Conservation (phyloP, 2,113 vertebrate species). For the Centropus bengalensis region DNA sequence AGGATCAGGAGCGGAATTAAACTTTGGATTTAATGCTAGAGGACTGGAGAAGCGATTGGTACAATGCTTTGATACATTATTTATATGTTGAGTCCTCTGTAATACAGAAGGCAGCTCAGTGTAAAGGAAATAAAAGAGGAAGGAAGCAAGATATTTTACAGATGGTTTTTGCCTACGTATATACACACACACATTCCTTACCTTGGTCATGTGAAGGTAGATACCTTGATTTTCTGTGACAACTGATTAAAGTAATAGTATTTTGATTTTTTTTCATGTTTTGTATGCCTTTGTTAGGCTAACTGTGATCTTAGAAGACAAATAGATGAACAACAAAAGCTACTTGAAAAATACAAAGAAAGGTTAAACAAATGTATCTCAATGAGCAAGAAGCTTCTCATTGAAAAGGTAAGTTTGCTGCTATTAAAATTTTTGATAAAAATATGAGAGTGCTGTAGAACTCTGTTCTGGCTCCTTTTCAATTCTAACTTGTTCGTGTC, state of each 20-base stretch:
- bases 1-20: not conserved
- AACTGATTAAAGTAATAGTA: not conserved
- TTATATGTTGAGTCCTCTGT: not conserved
- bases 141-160: not conserved
- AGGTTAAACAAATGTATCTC: slow-evolving; percentile 99
- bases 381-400: slow-evolving; percentile 99
- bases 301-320: slow-evolving; percentile 99
- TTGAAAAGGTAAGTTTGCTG: slow-evolving; percentile 89
- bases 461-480: not conserved
- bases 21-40: not conserved
- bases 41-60: not conserved
- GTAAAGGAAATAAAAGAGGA: not conserved
- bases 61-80: not conserved
- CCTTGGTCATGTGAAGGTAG: not conserved
- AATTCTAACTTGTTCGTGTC: not conserved
- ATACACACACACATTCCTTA: not conserved
- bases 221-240: not conserved
- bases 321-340: slow-evolving; percentile 99
- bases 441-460: not conserved
- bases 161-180: not conserved
- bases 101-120: not conserved
- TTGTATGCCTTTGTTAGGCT: slow-evolving; percentile 79
- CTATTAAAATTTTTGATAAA: not conserved
- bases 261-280: not conserved
- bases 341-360: slow-evolving; percentile 99